Percentiles rank a stretch among this genome's conserved stretches.
Conservation (phyloP, 2,888 invertebrate species). For the Nebria salina region DNA sequence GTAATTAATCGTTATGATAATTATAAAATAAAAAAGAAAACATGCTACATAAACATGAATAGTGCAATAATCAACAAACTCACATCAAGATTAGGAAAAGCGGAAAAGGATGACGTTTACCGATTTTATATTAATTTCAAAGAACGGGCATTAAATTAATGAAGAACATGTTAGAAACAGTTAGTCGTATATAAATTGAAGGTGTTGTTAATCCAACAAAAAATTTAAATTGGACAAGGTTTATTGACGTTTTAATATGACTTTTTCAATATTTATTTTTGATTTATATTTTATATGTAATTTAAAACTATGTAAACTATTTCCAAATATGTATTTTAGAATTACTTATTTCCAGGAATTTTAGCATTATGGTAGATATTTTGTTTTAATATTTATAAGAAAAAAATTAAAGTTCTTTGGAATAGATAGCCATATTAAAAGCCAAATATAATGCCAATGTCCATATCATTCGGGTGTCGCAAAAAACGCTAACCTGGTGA, state of each 20-base stretch:
- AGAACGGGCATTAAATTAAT: not conserved
- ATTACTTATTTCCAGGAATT: too few relatives aligned
- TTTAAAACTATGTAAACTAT: too few relatives aligned
- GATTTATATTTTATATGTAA: too few relatives aligned
- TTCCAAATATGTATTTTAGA: too few relatives aligned
- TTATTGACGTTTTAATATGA: too few relatives aligned
- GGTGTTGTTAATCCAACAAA: not conserved
- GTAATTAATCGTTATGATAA: constrained; percentile 12
- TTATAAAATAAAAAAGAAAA: not conserved
- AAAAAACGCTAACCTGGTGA: constrained; percentile 54
- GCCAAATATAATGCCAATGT: not conserved
- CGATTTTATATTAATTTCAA: not conserved
- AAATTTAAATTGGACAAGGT: not conserved
- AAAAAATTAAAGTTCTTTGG: too few relatives aligned
- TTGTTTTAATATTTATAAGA: too few relatives aligned
- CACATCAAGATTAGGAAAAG: constrained; percentile 3
- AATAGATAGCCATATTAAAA: too few relatives aligned
- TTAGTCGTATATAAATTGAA: not conserved
- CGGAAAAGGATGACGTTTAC: not conserved
- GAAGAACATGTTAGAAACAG: not conserved
- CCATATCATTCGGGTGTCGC: constrained; percentile 3
- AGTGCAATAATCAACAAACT: constrained; percentile 2
- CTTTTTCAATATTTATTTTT: too few relatives aligned
- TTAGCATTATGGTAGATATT: too few relatives aligned
- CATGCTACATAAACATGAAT: constrained; percentile 8